Evolutionary conservation across 2,888 invertebrate genomes (phyloP), one percentile per base, ranked within the genome.

Genomic region (Drosophila yooni): DNA sequence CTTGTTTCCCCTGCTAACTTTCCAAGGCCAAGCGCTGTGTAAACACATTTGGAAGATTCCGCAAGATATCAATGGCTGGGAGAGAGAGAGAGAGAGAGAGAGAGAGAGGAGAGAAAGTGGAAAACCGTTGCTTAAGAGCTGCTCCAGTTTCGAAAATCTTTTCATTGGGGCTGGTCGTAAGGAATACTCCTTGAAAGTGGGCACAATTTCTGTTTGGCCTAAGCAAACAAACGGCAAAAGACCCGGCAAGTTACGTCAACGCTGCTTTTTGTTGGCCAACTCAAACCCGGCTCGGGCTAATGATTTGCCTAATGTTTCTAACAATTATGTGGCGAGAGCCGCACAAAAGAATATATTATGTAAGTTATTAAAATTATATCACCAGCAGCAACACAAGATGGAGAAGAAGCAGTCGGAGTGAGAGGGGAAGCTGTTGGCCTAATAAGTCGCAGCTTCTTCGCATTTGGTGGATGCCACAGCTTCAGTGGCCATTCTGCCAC

Each of bases 311-410:
- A 85, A 85, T 85, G 84, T 88, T 85, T 88, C 86, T 85, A 85
- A 85, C 84, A 85, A 85, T 85, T 85, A 85, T 85, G 84, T 88
- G 86, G 73, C 80, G 72, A 81, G 73, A 51, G 51, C 72, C 79
- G 72, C 83, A 85, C 84, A 85, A 85, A 88, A 88, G 84, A 85
- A 85, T 85, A 85, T 82, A 85, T 85, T 85, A 85, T 85, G 86
- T 88, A 85, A 85, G 84, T 85, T 85, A 85, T 85, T 88, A 85
- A 85, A 85, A 85, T 85, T 88, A 85, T 85, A 85, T 88, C 88
- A 85, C 84, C 86, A 88, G 75, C 82, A 74, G 79, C 56, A 56
- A 68, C 60, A 46, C 15, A 8, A 46, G 15, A 65, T 31, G 33
- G n/a, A 33, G 38, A 13, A 33, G 21, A 10, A 29, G 56, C 8